phyloP scores from a whole-genome alignment of 2,888 invertebrate species.

The Synanthedon myopaeformis region DNA sequence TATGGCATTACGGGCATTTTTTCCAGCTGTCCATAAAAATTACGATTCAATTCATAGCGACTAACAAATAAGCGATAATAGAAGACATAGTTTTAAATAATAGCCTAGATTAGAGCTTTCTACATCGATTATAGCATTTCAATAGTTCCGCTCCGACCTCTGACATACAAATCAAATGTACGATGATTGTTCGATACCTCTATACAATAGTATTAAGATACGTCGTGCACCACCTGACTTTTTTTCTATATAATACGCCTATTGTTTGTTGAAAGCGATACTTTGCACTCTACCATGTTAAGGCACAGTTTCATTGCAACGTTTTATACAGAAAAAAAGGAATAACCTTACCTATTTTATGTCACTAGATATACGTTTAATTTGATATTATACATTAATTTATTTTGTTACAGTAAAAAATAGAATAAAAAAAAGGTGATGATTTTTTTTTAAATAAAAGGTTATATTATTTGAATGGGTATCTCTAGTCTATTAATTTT shows the following conservation, averaged over 20 bases:
- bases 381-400: no score
- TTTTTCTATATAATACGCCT: slow-evolving; percentile 45
- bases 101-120: slow-evolving; percentile 47
- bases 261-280: slow-evolving; percentile 59
- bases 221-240: slow-evolving; percentile 41
- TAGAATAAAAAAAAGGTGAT: no score
- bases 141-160: slow-evolving; percentile 22
- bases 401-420: no score
- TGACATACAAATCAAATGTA: slow-evolving; percentile 31
- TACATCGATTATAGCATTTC: slow-evolving; percentile 23
- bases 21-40: slow-evolving; percentile 21
- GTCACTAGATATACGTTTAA: no score
- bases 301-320: slow-evolving; percentile 17
- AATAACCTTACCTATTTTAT: no score
- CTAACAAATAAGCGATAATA: slow-evolving; percentile 22
- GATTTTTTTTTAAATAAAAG: no score
- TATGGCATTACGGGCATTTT: neutral
- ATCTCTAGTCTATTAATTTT: no score
- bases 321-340: slow-evolving; percentile 2
- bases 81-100: slow-evolving; percentile 41
- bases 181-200: slow-evolving; percentile 44
- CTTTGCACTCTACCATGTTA: slow-evolving; percentile 30
- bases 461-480: no score
- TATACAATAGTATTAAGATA: slow-evolving; percentile 40
- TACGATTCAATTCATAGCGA: slow-evolving; percentile 20